Evolutionary conservation across 2,797 vertebrate genomes (phyloP).

Genomic region (Odontamblyopus lacepedii): DNA sequence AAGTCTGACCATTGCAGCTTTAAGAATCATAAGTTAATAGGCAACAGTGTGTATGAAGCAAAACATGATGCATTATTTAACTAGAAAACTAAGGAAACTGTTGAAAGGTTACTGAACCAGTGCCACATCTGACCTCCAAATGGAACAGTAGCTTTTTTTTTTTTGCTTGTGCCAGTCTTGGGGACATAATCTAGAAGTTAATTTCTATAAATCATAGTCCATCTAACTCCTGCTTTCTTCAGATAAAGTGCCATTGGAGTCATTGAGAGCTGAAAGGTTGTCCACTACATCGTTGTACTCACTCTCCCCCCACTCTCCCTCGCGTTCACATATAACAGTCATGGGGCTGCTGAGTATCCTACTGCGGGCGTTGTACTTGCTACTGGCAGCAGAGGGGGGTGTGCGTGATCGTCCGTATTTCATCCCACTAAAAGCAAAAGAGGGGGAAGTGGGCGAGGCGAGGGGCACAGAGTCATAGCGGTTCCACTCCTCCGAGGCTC

Average conservation of each 20-base stretch:
- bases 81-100: constrained; percentile 6
- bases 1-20: neutral
- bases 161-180: constrained; percentile 30
- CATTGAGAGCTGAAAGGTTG: constrained; percentile 52
- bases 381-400: constrained; percentile 94
- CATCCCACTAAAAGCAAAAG: constrained; percentile 78
- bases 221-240: constrained; percentile 78
- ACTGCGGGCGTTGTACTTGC: constrained; percentile 90
- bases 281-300: constrained; percentile 56
- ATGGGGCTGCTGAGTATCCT: constrained; percentile 98
- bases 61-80: neutral
- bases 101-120: constrained; percentile 57
- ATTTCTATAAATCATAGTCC: constrained; percentile 32
- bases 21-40: neutral
- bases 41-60: neutral
- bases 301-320: constrained; percentile 82
- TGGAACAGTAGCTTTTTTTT: constrained; percentile 32
- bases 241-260: constrained; percentile 74
- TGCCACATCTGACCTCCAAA: constrained; percentile 38
- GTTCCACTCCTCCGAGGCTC: constrained; percentile 88
- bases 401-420: constrained; percentile 90
- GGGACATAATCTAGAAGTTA: constrained; percentile 28
- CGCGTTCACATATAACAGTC: constrained; percentile 96
- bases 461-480: constrained; percentile 84
- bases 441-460: constrained; percentile 79